Conservation (phyloP, 2,113 vertebrate species). For the Pelecanoides urinatrix region DNA sequence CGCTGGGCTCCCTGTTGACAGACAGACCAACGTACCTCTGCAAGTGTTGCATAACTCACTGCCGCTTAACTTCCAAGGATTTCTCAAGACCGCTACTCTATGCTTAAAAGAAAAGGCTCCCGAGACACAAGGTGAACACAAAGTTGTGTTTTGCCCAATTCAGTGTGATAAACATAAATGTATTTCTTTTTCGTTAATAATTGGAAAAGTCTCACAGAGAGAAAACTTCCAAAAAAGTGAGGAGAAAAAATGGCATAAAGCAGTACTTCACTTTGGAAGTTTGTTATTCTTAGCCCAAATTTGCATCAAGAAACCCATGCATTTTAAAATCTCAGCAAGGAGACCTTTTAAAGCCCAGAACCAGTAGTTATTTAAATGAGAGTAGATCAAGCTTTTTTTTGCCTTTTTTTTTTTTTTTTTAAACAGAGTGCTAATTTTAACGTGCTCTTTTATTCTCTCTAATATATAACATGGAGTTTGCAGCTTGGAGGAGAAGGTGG, state of each 20-base stretch:
- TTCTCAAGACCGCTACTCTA: not conserved
- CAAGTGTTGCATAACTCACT: not conserved
- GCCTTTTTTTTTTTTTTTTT: not conserved
- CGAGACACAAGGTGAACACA: not conserved
- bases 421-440: not conserved
- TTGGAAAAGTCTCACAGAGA: not conserved
- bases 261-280: not conserved
- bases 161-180: not conserved
- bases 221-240: not conserved
- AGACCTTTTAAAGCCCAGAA: slow-evolving; percentile 5
- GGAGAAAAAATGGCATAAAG: not conserved
- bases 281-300: not conserved
- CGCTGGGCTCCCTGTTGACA: not conserved
- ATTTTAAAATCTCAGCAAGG: not conserved
- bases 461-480: not conserved
- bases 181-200: not conserved
- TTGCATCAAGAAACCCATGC: not conserved
- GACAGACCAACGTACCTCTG: not conserved
- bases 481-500: not conserved
- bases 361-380: not conserved
- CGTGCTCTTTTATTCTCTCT: not conserved
- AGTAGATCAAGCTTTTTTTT: not conserved
- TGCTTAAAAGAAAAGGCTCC: not conserved
- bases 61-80: not conserved
- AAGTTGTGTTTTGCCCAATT: not conserved